A percentile compares a stretch with the other conserved stretches of the same genome.
Evolutionary conservation across 2,888 invertebrate genomes (phyloP).

Genomic region (Desoria tigrina): DNA sequence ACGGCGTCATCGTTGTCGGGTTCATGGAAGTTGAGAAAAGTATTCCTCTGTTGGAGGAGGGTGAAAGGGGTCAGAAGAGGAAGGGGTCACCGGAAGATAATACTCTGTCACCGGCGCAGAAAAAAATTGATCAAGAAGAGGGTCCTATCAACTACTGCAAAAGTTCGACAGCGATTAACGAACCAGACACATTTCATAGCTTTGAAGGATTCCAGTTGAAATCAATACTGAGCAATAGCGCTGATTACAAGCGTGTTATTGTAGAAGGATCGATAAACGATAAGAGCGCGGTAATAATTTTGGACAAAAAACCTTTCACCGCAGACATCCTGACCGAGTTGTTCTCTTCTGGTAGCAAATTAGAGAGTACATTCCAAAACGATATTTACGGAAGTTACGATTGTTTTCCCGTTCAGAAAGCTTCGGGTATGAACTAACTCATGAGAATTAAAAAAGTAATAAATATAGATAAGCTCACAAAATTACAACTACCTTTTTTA

Average conservation of each 20-base stretch:
- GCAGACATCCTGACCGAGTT: conserved; percentile 63
- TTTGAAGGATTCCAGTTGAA: conserved; percentile 69
- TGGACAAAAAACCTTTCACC: conserved; percentile 80
- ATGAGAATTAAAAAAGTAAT: background rate
- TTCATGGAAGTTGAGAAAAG: too few species aligned
- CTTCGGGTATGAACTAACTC: conserved; percentile 63
- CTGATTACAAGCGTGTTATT: conserved; percentile 70
- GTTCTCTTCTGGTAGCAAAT: conserved; percentile 63
- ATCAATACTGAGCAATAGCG: conserved; percentile 71
- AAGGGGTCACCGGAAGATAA: too few species aligned
- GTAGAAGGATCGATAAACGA: conserved; percentile 69
- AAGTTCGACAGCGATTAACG: background rate
- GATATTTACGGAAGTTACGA: conserved; percentile 83
- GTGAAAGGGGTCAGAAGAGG: too few species aligned
- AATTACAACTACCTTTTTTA: conserved; percentile 28
- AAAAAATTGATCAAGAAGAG: too few species aligned
- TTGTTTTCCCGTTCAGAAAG: conserved; percentile 65
- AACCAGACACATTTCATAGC: conserved; percentile 54
- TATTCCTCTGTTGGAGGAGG: too few species aligned
- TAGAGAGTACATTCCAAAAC: conserved; percentile 71
- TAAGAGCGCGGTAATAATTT: conserved; percentile 70
- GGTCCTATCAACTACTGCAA: too few species aligned
- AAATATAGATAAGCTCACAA: background rate
- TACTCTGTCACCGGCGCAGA: too few species aligned
- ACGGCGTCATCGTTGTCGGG: too few species aligned